Percentiles rank a stretch among this genome's conserved stretches.
These are phyloP conservation scores for Sycophila sp. DNA, from an alignment of 1,140 invertebrate species.

Conservation along the genomic window DNA sequence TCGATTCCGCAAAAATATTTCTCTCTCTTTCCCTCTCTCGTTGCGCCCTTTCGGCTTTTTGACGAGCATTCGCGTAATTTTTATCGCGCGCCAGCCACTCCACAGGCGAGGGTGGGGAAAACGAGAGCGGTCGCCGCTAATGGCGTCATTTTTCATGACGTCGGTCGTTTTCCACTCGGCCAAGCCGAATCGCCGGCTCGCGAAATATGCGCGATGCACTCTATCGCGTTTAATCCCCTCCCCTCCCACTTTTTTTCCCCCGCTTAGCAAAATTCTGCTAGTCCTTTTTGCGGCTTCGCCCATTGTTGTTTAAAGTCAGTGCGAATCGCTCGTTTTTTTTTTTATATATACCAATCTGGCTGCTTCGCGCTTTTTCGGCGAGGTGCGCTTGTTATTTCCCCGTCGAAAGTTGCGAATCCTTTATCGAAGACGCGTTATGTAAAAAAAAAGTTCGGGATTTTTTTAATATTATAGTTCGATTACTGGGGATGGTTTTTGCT, in stretches of 20 bases:
- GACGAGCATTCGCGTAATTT: constrained; percentile 25
- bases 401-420: too few relatives aligned
- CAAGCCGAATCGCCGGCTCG: constrained; percentile 20
- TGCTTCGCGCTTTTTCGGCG: too few relatives aligned
- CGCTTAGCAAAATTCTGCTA: not conserved
- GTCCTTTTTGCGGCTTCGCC: not conserved
- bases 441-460: too few relatives aligned
- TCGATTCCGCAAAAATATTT: not conserved
- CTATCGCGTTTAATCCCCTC: not conserved
- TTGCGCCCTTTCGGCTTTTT: not conserved
- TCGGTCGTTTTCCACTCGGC: constrained; percentile 42
- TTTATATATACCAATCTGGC: too few relatives aligned
- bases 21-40: constrained; percentile 2
- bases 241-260: not conserved
- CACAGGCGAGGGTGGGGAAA: constrained; percentile 23
- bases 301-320: not conserved
- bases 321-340: too few relatives aligned
- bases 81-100: constrained; percentile 4
- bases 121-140: constrained; percentile 14
- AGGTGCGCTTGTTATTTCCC: too few relatives aligned
- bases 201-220: constrained; percentile 16
- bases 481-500: too few relatives aligned
- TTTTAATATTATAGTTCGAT: too few relatives aligned
- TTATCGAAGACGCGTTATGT: too few relatives aligned
- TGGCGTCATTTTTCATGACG: constrained; percentile 42